Evolutionary conservation across 2,888 invertebrate genomes (phyloP).

Genomic region (Thalpophila matura): DNA sequence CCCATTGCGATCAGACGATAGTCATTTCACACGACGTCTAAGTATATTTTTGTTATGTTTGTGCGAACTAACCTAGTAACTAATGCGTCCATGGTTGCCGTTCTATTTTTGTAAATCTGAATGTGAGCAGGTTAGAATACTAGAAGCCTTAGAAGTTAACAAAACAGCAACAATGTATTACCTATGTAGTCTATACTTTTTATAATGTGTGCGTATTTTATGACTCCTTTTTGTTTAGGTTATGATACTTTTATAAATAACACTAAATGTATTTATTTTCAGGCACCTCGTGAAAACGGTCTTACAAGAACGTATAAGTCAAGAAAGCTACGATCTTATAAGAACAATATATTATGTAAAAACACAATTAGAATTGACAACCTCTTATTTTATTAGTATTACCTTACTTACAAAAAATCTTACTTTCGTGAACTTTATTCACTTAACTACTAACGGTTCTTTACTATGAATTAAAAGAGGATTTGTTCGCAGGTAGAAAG

Average conservation of each 20-base stretch:
- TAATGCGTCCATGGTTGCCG: neutral
- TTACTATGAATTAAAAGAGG: constrained; percentile 45
- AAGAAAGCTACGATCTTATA: constrained; percentile 11
- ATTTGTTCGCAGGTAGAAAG: constrained; percentile 55
- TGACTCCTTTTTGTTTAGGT: constrained; percentile 8
- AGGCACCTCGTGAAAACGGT: constrained; percentile 27
- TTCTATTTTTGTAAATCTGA: constrained; percentile 46
- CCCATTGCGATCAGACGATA: constrained; percentile 55
- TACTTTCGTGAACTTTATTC: constrained; percentile 6
- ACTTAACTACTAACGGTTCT: neutral
- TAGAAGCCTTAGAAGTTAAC: constrained; percentile 51
- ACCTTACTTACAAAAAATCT: neutral
- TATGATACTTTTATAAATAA: constrained; percentile 15
- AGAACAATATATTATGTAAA: neutral
- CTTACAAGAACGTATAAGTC: constrained; percentile 5
- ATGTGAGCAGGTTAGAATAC: constrained; percentile 22
- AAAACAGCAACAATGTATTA: constrained; percentile 31
- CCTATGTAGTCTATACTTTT: constrained; percentile 18
- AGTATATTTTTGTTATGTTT: constrained; percentile 36
- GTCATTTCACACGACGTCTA: constrained; percentile 36
- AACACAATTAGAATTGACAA: neutral
- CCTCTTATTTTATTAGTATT: neutral
- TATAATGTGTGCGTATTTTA: constrained; percentile 21
- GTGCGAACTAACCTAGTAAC: constrained; percentile 29
- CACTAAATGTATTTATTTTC: constrained; percentile 34